Evolutionary conservation across 2,888 invertebrate species (phyloP).

Genomic region (Drosophila rellima): DNA sequence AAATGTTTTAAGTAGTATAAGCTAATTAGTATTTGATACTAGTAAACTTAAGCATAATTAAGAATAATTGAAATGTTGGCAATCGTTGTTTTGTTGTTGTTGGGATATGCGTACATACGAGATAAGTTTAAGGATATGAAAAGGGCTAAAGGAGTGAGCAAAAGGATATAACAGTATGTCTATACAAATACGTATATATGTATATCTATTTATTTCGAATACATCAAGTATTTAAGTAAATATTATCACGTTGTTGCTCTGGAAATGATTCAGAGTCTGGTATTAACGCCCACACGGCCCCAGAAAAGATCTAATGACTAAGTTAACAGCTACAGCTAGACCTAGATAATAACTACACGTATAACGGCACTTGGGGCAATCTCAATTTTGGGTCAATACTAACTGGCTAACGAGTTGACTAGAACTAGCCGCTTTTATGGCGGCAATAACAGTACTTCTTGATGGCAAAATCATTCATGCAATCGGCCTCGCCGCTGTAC

Average conservation of each 20-base stretch:
- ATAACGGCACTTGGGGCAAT: constrained; percentile 55
- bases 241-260: constrained; percentile 57
- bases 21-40: constrained; percentile 28
- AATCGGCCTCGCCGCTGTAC: constrained; percentile 87
- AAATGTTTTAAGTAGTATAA: constrained; percentile 9
- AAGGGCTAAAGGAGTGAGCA: constrained; percentile 17
- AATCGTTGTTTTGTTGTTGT: constrained; percentile 12
- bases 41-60: constrained; percentile 25
- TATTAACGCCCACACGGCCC: constrained; percentile 40
- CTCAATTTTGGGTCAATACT: constrained; percentile 6
- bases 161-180: constrained; percentile 15
- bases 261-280: constrained; percentile 40
- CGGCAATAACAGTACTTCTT: constrained; percentile 88
- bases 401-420: constrained; percentile 4
- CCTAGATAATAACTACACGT: constrained; percentile 36
- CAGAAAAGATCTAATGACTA: constrained; percentile 20
- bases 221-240: constrained; percentile 29
- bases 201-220: constrained; percentile 7
- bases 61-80: constrained; percentile 36
- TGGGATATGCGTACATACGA: constrained; percentile 6
- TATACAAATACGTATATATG: constrained; percentile 10
- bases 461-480: constrained; percentile 87
- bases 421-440: constrained; percentile 48
- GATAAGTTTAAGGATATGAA: constrained; percentile 16
- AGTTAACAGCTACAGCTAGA: constrained; percentile 18